Conservation (phyloP, 2,797 vertebrate species). For the Darevskia mixta region DNA sequence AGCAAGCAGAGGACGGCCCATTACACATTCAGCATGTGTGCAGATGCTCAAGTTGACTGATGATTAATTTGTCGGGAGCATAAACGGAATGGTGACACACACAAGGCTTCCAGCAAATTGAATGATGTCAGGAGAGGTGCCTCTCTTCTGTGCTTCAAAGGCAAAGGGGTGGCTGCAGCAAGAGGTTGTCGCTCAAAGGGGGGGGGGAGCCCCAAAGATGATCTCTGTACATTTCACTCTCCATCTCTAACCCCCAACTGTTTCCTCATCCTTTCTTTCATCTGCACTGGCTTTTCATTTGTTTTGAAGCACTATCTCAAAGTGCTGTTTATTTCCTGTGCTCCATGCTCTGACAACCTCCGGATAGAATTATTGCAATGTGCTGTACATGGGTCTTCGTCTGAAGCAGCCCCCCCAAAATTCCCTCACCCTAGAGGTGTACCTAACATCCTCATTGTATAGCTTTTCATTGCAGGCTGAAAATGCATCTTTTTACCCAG, state of each 20-base stretch:
- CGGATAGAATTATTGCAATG: too few relatives aligned
- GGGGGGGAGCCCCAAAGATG: background rate
- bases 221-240: background rate
- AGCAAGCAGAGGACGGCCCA: background rate
- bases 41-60: background rate
- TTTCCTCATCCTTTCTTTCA: background rate
- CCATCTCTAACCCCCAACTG: background rate
- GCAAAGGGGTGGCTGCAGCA: background rate
- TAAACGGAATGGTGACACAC: background rate
- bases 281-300: background rate
- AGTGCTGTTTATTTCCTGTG: background rate
- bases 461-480: too few relatives aligned
- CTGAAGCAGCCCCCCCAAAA: too few relatives aligned
- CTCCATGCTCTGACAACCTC: too few relatives aligned
- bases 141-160: background rate
- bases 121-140: background rate
- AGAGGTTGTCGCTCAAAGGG: background rate
- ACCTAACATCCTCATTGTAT: too few relatives aligned
- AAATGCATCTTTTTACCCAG: too few relatives aligned
- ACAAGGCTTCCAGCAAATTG: background rate
- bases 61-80: background rate
- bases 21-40: slow-evolving; percentile 5
- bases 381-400: too few relatives aligned
- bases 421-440: too few relatives aligned
- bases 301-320: background rate